Conservation (phyloP, 2,797 vertebrate species). For the Sebastes ruberrimus region DNA sequence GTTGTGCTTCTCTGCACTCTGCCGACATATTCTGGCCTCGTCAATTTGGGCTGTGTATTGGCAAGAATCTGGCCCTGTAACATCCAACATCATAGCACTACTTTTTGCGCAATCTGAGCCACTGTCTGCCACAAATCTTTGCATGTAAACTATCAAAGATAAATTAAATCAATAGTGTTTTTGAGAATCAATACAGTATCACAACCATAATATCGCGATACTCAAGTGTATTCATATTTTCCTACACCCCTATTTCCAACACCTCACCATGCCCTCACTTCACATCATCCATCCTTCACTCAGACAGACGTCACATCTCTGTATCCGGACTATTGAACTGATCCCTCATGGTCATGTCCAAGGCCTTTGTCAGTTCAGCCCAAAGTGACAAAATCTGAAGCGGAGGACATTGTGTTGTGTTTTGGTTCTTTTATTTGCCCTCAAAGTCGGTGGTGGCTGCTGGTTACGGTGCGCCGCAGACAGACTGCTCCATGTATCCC, state of each 20-base stretch:
- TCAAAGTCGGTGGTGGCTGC: not conserved
- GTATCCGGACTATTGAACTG: not conserved
- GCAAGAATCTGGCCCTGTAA: too few relatives aligned
- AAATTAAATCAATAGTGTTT: too few relatives aligned
- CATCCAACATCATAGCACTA: too few relatives aligned
- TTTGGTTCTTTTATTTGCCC: not conserved
- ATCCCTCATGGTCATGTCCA: not conserved
- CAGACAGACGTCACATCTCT: slow-evolving; percentile 16
- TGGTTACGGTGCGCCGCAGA: too few relatives aligned
- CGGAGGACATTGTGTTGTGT: not conserved
- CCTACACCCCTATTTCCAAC: too few relatives aligned
- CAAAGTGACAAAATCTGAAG: not conserved
- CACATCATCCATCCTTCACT: slow-evolving; percentile 10
- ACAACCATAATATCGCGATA: too few relatives aligned
- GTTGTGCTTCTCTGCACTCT: not conserved
- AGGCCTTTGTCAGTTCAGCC: slow-evolving; percentile 9
- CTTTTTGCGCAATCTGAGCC: too few relatives aligned
- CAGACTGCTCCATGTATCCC: not conserved
- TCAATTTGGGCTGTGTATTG: not conserved
- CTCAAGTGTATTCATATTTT: too few relatives aligned
- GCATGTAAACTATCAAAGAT: too few relatives aligned
- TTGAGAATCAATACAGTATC: too few relatives aligned
- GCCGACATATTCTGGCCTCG: not conserved
- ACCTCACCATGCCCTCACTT: not conserved
- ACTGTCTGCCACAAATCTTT: too few relatives aligned